Conservation (phyloP, 2,113 vertebrate species). For the Apteryx mantelli region DNA sequence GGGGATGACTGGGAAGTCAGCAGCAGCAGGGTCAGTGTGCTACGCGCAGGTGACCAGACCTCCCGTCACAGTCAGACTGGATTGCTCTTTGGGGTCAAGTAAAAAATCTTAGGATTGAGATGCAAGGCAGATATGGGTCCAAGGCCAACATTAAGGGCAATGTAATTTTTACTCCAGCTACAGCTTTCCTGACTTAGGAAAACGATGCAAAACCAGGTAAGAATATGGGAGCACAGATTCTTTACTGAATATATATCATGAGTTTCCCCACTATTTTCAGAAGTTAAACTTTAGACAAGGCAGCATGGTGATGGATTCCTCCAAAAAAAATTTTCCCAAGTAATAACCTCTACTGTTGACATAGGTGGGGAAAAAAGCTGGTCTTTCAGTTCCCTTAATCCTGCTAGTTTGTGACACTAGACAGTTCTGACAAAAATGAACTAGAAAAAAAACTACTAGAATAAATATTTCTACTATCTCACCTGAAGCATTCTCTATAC, state of each 20-base stretch:
- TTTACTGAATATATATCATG: not conserved
- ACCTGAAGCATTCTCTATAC: not conserved
- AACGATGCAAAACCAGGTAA: not conserved
- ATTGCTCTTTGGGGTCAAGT: not conserved
- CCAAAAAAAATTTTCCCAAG: not conserved
- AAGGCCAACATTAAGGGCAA: not conserved
- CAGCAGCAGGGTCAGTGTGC: not conserved
- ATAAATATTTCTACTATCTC: not conserved
- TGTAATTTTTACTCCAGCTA: not conserved
- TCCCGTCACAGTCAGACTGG: not conserved
- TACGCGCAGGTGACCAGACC: not conserved
- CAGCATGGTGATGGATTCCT: not conserved
- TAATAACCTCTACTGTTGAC: not conserved
- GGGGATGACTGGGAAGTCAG: not conserved
- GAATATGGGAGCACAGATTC: slow-evolving; percentile 11
- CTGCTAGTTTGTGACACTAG: not conserved
- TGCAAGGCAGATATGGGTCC: not conserved
- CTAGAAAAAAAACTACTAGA: not conserved
- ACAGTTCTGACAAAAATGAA: not conserved
- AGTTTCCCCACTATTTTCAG: not conserved
- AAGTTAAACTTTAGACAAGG: slow-evolving; percentile 7
- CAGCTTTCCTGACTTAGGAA: not conserved
- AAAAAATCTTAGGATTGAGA: not conserved
- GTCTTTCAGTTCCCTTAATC: not conserved
- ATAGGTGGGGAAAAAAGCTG: not conserved